Conservation (phyloP, 2,113 vertebrate species). For the Aldabrachelys gigantea region DNA sequence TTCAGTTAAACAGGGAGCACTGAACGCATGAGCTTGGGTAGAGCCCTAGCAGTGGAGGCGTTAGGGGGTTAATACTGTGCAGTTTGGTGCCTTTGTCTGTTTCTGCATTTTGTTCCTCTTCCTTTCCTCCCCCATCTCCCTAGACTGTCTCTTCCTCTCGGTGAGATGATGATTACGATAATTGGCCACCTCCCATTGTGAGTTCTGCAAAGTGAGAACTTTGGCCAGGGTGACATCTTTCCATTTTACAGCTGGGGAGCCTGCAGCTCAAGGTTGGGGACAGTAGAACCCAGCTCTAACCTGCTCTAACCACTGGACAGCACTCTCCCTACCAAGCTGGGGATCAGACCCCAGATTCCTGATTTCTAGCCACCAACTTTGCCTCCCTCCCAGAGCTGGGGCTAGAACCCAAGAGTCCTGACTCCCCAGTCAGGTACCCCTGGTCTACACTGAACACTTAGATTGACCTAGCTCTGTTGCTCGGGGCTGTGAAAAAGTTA, state of each 20-base stretch:
- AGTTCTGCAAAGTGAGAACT: not conserved
- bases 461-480: not conserved
- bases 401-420: not conserved
- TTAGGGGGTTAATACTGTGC: not conserved
- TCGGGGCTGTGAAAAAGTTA: not conserved
- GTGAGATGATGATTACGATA: not conserved
- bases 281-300: not conserved
- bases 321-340: not conserved
- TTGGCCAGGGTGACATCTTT: not conserved
- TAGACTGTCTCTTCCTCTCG: not conserved
- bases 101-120: not conserved
- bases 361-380: not conserved
- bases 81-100: not conserved
- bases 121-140: not conserved
- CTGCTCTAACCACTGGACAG: not conserved
- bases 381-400: not conserved
- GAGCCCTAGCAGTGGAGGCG: not conserved
- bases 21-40: not conserved
- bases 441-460: not conserved
- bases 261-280: rapidly evolving
- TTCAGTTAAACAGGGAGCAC: not conserved
- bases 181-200: not conserved
- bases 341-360: not conserved
- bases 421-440: not conserved
- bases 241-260: not conserved